phyloP scores from a whole-genome alignment of 2,797 vertebrate genomes.

The Sarcophilus harrisii region DNA sequence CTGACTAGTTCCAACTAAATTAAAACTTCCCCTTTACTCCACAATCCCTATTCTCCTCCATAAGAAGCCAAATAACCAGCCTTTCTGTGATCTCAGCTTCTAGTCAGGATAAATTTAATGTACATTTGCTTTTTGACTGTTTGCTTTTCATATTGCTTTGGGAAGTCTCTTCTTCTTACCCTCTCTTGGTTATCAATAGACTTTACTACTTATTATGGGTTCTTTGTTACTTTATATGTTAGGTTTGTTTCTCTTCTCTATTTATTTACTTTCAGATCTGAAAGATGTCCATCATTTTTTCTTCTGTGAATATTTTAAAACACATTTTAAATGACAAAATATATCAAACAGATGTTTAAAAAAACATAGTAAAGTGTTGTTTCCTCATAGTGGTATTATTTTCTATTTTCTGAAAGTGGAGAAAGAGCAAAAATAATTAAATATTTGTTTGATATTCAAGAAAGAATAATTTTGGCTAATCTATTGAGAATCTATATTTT shows the following conservation, averaged over 20 bases:
- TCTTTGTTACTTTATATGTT: neutral
- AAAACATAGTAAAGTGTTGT: neutral
- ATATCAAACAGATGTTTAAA: neutral
- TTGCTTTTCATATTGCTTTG: neutral
- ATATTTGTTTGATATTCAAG: neutral
- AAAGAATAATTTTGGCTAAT: neutral
- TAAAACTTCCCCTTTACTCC: conserved; percentile 37
- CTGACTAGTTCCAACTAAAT: conserved; percentile 34
- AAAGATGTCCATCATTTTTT: neutral
- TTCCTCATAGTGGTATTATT: neutral
- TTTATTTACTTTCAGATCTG: neutral
- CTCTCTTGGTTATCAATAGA: conserved; percentile 11
- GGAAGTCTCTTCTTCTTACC: neutral
- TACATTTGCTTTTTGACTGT: neutral
- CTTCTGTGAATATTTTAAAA: neutral
- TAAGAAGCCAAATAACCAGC: neutral
- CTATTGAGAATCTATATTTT: neutral
- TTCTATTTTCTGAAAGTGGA: neutral
- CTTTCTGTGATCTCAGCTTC: neutral
- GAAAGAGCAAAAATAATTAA: neutral
- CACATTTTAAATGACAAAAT: neutral
- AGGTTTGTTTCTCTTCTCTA: neutral
- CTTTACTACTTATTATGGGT: neutral
- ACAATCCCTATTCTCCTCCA: neutral
- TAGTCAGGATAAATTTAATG: neutral